A percentile compares a stretch with the other conserved stretches of the same genome.
Conservation (phyloP, 1,140 invertebrate species). For the Drosophila tsacasi region DNA sequence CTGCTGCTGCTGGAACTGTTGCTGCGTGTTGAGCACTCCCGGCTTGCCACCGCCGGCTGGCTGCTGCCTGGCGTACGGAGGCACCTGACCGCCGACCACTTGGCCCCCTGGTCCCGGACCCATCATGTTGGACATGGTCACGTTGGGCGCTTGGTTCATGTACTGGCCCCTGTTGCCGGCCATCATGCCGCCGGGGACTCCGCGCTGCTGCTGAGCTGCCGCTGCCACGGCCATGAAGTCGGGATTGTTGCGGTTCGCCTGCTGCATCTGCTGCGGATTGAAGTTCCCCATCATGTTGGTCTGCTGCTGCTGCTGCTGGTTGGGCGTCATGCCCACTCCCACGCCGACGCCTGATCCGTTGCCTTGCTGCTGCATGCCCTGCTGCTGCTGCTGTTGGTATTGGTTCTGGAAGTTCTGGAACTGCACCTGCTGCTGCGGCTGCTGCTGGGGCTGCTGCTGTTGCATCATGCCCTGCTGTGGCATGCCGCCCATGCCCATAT, state of each 20-base stretch:
- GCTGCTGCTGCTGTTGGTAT: constrained; percentile 73
- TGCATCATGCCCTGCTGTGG: constrained; percentile 78
- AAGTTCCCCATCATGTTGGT: constrained; percentile 85
- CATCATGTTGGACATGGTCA: constrained; percentile 86
- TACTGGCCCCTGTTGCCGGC: constrained; percentile 79
- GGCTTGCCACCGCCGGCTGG: constrained; percentile 78
- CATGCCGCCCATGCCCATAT: constrained; percentile 70
- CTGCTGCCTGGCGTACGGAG: constrained; percentile 85
- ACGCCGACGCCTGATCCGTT: constrained; percentile 59
- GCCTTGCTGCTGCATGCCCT: constrained; percentile 69
- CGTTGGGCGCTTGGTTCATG: constrained; percentile 83
- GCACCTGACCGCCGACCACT: constrained; percentile 79
- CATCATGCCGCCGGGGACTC: constrained; percentile 81
- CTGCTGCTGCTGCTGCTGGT: constrained; percentile 72
- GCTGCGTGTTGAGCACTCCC: constrained; percentile 70
- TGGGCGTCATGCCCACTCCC: constrained; percentile 79
- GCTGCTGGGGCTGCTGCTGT: constrained; percentile 57
- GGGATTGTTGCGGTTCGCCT: constrained; percentile 84
- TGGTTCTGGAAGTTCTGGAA: constrained; percentile 84
- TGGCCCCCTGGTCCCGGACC: constrained; percentile 79
- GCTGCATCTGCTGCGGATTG: constrained; percentile 83
- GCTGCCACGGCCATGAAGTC: constrained; percentile 84
- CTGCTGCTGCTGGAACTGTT: constrained; percentile 82
- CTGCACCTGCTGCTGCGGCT: constrained; percentile 70
- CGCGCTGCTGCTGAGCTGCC: constrained; percentile 62